phyloP scores from a whole-genome alignment of 2,888 invertebrate genomes.

The Lepidocyrtoides sp. region DNA sequence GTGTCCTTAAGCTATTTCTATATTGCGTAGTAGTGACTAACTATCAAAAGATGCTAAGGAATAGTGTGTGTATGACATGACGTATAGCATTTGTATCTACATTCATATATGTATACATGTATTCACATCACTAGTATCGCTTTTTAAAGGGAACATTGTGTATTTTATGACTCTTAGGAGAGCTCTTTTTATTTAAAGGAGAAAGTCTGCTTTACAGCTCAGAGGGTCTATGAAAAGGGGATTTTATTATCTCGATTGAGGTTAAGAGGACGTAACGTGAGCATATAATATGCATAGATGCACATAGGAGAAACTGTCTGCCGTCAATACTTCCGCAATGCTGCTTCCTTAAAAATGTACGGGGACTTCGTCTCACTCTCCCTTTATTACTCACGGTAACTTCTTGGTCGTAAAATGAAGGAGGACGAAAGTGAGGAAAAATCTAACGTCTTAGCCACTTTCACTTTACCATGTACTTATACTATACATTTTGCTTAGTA shows the following conservation, averaged over 20 bases:
- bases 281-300: conserved; percentile 60
- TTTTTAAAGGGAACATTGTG: conserved; percentile 69
- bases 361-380: conserved; percentile 40
- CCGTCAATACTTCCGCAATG: conserved; percentile 61
- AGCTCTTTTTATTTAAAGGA: conserved; percentile 52
- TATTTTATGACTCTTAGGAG: conserved; percentile 73
- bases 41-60: not conserved
- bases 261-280: conserved; percentile 74
- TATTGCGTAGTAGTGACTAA: not conserved
- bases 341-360: conserved; percentile 47
- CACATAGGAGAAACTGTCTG: conserved; percentile 48
- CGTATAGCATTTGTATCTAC: no score
- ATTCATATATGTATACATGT: not conserved
- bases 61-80: conserved; percentile 60
- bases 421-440: conserved; percentile 53
- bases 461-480: not conserved
- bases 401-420: conserved; percentile 60
- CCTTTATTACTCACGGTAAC: conserved; percentile 62
- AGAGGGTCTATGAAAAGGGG: conserved; percentile 61
- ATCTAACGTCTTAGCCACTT: conserved; percentile 29
- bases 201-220: conserved; percentile 65
- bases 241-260: conserved; percentile 78
- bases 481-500: conserved; percentile 11
- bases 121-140: not conserved
- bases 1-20: no score